phyloP scores from a whole-genome alignment of 1,140 invertebrate species.

The Bilobella aurantiaca region DNA sequence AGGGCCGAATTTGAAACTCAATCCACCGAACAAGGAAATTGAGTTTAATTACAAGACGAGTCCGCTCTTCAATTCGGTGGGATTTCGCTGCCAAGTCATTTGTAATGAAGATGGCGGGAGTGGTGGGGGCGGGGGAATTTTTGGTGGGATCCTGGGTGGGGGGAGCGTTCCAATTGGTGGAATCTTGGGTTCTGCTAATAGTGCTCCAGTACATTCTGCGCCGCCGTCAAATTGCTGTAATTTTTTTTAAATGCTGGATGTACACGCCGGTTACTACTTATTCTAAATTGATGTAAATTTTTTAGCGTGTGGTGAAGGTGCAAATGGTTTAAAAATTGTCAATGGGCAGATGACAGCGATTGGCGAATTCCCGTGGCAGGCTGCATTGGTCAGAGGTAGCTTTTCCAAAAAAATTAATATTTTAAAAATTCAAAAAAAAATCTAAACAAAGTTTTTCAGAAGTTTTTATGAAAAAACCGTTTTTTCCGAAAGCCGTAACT shows the following conservation, averaged over 20 bases:
- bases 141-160: neutral
- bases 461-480: too few species aligned
- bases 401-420: too few species aligned
- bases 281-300: neutral
- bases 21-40: neutral
- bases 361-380: constrained; percentile 35
- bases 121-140: neutral
- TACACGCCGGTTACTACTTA: too few species aligned
- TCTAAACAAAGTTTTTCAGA: too few species aligned
- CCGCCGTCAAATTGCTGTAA: neutral
- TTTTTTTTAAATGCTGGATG: neutral
- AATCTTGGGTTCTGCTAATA: neutral
- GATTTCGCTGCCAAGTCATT: constrained; percentile 25
- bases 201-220: neutral
- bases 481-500: too few species aligned
- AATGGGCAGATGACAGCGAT: constrained; percentile 26
- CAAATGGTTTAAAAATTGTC: constrained; percentile 21
- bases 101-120: constrained; percentile 20
- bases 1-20: constrained; percentile 13
- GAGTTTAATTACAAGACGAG: constrained; percentile 25
- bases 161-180: neutral
- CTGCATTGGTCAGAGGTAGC: constrained; percentile 18
- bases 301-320: constrained; percentile 22
- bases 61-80: constrained; percentile 18
- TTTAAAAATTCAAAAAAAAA: too few species aligned